Evolutionary conservation across 1,140 invertebrate genomes (phyloP).

Genomic region (Popillia japonica): DNA sequence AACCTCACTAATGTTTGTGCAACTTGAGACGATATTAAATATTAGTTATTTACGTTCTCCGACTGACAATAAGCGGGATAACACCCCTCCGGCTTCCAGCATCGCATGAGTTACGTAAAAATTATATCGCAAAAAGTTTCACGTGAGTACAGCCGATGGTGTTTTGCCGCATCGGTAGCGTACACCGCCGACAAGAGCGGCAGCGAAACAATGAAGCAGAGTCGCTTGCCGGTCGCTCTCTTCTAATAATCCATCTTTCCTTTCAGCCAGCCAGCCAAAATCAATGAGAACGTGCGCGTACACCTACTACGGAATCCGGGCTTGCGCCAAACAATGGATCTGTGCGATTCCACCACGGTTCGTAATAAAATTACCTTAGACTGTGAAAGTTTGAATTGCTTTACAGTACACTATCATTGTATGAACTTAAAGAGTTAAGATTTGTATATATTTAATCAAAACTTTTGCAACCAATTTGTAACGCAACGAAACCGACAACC

Average conservation of each 20-base stretch:
- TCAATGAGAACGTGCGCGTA: conserved; percentile 48
- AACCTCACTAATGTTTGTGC: conserved; percentile 4
- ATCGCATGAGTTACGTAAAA: conserved; percentile 10
- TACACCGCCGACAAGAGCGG: background rate
- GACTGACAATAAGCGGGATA: background rate
- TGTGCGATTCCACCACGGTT: conserved; percentile 21
- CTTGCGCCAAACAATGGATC: conserved; percentile 43
- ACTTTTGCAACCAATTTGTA: too few species aligned
- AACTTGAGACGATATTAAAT: background rate
- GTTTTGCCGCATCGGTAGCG: background rate
- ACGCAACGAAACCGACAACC: too few species aligned
- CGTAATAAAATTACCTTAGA: background rate
- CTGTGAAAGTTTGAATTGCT: background rate
- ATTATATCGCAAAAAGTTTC: conserved; percentile 16
- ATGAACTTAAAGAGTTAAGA: too few species aligned
- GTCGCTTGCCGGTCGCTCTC: background rate
- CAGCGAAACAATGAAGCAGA: conserved; percentile 9
- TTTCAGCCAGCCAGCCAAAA: conserved; percentile 44
- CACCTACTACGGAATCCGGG: conserved; percentile 40
- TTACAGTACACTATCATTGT: too few species aligned
- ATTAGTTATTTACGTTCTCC: background rate
- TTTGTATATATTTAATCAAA: too few species aligned
- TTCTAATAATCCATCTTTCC: conserved; percentile 18
- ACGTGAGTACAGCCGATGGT: background rate
- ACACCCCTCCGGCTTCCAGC: background rate